Evolutionary conservation across 2,113 vertebrate genomes (phyloP).

Genomic region (Ascaphus truei): DNA sequence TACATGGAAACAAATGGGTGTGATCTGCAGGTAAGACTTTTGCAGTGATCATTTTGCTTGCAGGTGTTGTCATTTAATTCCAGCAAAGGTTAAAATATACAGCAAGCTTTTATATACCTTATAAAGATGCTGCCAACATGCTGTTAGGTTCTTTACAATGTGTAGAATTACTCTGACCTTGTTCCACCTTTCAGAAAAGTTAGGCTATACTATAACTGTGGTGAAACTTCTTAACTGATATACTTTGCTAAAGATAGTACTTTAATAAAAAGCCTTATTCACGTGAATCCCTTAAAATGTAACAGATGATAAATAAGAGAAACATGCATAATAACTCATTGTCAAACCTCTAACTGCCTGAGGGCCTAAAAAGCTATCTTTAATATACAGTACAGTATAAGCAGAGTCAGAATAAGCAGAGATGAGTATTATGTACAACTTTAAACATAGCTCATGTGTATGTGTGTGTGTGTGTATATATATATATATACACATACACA

Average conservation of each 20-base stretch:
- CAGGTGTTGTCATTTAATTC: conserved; percentile 26
- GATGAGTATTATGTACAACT: no score
- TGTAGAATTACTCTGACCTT: conserved; percentile 34
- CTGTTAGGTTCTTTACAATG: conserved; percentile 33
- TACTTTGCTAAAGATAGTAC: background rate
- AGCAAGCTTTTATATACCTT: conserved; percentile 35
- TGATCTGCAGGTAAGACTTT: conserved; percentile 6
- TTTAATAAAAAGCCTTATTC: no score
- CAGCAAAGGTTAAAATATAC: conserved; percentile 37
- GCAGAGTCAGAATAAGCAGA: no score
- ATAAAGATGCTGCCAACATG: conserved; percentile 28
- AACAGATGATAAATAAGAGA: no score
- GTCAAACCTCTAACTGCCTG: no score
- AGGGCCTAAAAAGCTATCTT: no score
- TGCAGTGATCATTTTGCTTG: conserved; percentile 16
- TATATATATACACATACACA: no score
- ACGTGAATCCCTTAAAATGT: no score
- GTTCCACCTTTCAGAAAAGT: conserved; percentile 33
- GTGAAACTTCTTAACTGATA: background rate
- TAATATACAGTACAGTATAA: no score
- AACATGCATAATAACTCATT: no score
- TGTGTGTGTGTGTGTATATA: no score
- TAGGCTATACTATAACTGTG: conserved; percentile 12
- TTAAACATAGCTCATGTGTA: no score
- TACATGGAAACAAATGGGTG: background rate